phyloP scores from a whole-genome alignment of 2,113 vertebrate species.

The human (Homo sapiens) region GRCh38 chr4:173176001-173176500 shows the following conservation, averaged over 20 bases:
- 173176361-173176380: neutral
- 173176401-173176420: neutral
- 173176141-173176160: neutral
- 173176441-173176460: neutral
- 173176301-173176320: neutral
- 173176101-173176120: neutral
- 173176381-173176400: neutral
- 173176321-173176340: neutral
- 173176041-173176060: too few relatives aligned
- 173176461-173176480: neutral
- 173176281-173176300: neutral
- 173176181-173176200: neutral
- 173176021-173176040: too few relatives aligned
- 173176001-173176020: too few relatives aligned
- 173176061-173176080: too few relatives aligned
- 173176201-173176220: neutral
- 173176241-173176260: neutral
- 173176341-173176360: neutral
- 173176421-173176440: neutral
- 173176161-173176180: neutral
- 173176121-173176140: neutral
- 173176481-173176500: neutral
- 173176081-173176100: too few relatives aligned
- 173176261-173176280: neutral
- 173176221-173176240: neutral